Conservation (phyloP, 2,888 invertebrate genomes). For the Calameuta filiformis region DNA sequence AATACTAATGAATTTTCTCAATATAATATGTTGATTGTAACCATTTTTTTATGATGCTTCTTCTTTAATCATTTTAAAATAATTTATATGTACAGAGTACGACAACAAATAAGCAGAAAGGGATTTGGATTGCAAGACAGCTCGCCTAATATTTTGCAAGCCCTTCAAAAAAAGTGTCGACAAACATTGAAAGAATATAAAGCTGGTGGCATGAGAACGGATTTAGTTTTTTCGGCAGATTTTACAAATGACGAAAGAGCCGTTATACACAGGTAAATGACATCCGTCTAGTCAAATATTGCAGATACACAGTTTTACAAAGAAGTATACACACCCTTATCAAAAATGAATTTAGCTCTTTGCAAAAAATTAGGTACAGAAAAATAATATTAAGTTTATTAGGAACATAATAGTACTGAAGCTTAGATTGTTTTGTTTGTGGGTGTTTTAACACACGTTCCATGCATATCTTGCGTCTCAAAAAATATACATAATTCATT, state of each 20-base stretch:
- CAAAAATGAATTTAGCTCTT: too few relatives aligned
- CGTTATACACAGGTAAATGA: conserved; percentile 69
- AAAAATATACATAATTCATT: too few relatives aligned
- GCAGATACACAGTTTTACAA: too few relatives aligned
- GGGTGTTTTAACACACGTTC: too few relatives aligned
- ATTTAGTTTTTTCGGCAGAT: conserved; percentile 71
- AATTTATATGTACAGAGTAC: conserved; percentile 25
- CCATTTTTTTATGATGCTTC: not conserved
- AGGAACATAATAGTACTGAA: too few relatives aligned
- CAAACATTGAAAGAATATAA: conserved; percentile 65
- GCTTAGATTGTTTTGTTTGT: too few relatives aligned
- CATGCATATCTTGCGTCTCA: too few relatives aligned
- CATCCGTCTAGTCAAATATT: too few relatives aligned
- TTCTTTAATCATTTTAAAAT: too few relatives aligned
- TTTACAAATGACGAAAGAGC: conserved; percentile 76
- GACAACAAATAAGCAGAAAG: conserved; percentile 54
- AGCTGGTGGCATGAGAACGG: conserved; percentile 61
- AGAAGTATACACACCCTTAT: too few relatives aligned
- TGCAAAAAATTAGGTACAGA: too few relatives aligned
- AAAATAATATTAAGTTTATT: too few relatives aligned
- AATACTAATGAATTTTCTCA: not conserved
- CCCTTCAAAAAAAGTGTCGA: conserved; percentile 61
- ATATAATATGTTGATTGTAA: not conserved
- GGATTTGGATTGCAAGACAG: conserved; percentile 56
- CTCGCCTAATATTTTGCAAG: conserved; percentile 40